Evolutionary conservation across 1,140 invertebrate species (phyloP), one percentile per base, ranked within the genome.

Genomic region (Apis cerana): DNA sequence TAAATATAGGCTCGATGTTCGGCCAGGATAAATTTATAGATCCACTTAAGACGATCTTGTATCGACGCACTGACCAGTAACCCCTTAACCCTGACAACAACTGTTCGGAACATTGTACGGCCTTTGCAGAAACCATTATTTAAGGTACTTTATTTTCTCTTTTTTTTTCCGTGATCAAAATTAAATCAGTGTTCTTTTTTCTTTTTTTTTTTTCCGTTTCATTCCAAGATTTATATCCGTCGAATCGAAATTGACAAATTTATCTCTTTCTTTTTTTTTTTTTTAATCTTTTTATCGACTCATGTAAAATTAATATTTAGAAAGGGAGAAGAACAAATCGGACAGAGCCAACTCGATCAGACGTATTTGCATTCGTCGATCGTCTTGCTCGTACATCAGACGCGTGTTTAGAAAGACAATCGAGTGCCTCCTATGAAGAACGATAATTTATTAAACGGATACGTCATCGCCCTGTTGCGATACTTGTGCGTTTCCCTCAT

Each of bases 1-100:
- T 94, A 94, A 94, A 94, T 93, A 93, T 93, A 93, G 93, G 91
- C 91, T 91, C 88, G 88, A 88, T 90, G 86, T 87, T 89, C 83
- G 56, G 65, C 58, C 71, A 59, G 61, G 78, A 69, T 85, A 86
- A 91, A 94, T 93, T 93, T 93, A 93, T 93, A 92, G 92, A 88
- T 90, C 91, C 92, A 93, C 92, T 93, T 93, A 93, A 86, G 75
- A 81, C 83, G 87, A 88, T 88, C 88, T 82, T 15, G 67, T 59
- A 88, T 85, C 80, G 68, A 77, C 80, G 74, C 68, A 65, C 65
- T 80, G 71, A 85, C 79, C 83, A 43, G 50, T 65, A 88, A 79
- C 61, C 76, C 33, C 48, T 82, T 89, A 85, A 85, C 80, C 77
- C 85, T 76, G 23, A 58, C 56, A 23, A 54, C 10, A 61, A 74